Conservation (phyloP, 2,888 invertebrate genomes). For the Drosophila sordidula region DNA sequence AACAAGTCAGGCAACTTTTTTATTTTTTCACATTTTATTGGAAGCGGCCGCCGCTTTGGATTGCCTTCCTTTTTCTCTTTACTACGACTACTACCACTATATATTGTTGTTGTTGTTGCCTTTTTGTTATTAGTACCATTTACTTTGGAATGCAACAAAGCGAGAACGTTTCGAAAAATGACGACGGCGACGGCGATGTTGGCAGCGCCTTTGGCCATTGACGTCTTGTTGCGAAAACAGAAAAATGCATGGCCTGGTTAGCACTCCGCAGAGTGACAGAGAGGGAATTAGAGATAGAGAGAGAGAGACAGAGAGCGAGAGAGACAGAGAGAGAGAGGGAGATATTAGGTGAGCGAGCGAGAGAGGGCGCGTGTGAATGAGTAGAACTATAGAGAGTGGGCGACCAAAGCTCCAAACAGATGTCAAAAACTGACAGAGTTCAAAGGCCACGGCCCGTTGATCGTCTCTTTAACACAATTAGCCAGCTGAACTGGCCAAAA, state of each 20-base stretch:
- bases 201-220: slow-evolving; percentile 69
- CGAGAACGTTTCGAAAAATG: slow-evolving; percentile 79
- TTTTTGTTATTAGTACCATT: slow-evolving; percentile 81
- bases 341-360: slow-evolving; percentile 1
- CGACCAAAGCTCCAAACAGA: slow-evolving; percentile 50
- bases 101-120: slow-evolving; percentile 43
- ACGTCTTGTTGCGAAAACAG: slow-evolving; percentile 69
- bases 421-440: slow-evolving; percentile 63
- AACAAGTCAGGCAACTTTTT: slow-evolving; percentile 83
- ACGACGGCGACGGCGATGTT: slow-evolving; percentile 49
- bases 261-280: slow-evolving; percentile 20
- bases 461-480: slow-evolving; percentile 23
- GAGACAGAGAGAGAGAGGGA: not conserved
- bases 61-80: slow-evolving; percentile 76
- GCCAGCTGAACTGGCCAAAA: slow-evolving; percentile 18
- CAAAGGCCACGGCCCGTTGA: slow-evolving; percentile 62
- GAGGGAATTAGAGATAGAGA: slow-evolving; percentile 6
- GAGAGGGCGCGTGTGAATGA: slow-evolving; percentile 41
- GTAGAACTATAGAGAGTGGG: slow-evolving; percentile 25
- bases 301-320: not conserved
- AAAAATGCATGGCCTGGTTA: slow-evolving; percentile 77
- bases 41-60: slow-evolving; percentile 70
- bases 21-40: slow-evolving; percentile 76
- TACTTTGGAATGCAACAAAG: slow-evolving; percentile 81
- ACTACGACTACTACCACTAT: slow-evolving; percentile 56